Evolutionary conservation across 2,888 invertebrate genomes (phyloP), one percentile per base, ranked within the genome.

Genomic region (Deilephila porcellus): DNA sequence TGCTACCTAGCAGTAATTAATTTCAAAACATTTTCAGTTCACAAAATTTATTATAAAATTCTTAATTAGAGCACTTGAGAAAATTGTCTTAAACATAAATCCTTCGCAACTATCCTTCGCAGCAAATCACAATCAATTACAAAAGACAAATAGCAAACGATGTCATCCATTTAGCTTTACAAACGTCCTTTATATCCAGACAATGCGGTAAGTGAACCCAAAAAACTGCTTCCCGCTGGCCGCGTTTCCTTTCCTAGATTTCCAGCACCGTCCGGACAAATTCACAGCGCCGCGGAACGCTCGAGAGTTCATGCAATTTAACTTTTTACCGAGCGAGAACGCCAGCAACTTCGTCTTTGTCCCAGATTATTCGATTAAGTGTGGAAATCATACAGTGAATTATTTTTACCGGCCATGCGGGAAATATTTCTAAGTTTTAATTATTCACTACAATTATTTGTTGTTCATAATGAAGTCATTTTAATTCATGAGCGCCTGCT

Each of bases 291-390:
- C 81, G 77, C 80, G 74, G 63, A 80, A 75, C 79, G 79, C 75
- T 76, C 75, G 71, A 77, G 79, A 80, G 83, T 85, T 85, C 82
- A 83, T 86, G 85, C 88, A 90, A 90, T 90, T 90, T 89, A 91
- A 91, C 91, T 91, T 91, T 90, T 90, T 88, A 84, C 87, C 77
- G 83, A 80, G 82, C 80, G 80, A 74, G 79, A 76, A 78, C 81
- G 78, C 78, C 80, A 79, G 77, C 83, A 89, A 88, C 87, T 89
- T 85, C 78, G 81, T 85, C 88, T 85, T 87, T 87, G 86, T 87
- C 83, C 78, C 75, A 75, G 80, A 79, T 87, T 85, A 90, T 89
- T 89, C 82, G 86, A 88, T 90, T 89, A 88, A 82, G 78, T 79
- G 82, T 77, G 82, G 74, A 83, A 86, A 83, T 85, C 80, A 82